Percentiles rank a stretch among this genome's conserved stretches.
Evolutionary conservation across 2,113 vertebrate genomes (phyloP).

Genomic region (Apus apus): DNA sequence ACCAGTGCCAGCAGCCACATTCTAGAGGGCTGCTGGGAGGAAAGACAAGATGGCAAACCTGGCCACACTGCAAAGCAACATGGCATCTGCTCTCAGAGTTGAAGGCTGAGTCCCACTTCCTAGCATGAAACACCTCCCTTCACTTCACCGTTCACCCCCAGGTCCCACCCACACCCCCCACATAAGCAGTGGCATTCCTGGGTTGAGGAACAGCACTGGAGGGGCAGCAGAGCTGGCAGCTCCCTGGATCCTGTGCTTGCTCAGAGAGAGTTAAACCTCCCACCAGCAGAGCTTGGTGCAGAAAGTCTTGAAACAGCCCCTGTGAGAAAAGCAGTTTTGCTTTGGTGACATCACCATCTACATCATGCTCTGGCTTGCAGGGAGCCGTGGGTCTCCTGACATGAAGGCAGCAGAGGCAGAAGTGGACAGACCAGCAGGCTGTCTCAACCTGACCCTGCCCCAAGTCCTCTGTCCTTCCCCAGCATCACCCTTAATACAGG

Average conservation of each 20-base stretch:
- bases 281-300: background rate
- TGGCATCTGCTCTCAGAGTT: background rate
- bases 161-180: background rate
- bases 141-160: background rate
- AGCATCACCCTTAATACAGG: rapidly evolving
- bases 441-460: background rate
- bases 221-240: background rate
- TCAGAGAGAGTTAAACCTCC: background rate
- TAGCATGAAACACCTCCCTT: background rate
- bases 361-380: background rate
- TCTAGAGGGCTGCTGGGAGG: background rate
- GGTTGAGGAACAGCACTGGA: background rate
- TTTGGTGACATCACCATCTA: background rate
- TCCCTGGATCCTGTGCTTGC: background rate
- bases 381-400: background rate
- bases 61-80: background rate
- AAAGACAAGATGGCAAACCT: background rate
- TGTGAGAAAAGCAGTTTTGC: background rate
- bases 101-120: background rate
- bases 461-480: background rate
- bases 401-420: background rate
- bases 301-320: background rate
- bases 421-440: background rate
- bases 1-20: background rate
- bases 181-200: background rate